Conservation (phyloP, 2,888 invertebrate species). For the Girardia tigrina region DNA sequence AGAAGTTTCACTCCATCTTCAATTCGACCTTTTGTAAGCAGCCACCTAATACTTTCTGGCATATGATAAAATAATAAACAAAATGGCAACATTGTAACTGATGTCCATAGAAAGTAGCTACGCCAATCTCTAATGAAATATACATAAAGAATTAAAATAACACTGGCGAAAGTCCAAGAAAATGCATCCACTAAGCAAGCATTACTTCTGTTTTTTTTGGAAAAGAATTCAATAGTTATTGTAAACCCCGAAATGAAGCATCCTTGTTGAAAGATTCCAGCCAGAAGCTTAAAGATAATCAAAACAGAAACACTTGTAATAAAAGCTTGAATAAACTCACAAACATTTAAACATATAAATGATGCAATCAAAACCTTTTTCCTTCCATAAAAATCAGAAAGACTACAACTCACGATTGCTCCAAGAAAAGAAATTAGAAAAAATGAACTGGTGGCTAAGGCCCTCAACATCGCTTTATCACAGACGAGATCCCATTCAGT, state of each 20-base stretch:
- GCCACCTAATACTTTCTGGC: slow-evolving; percentile 34
- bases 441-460: slow-evolving; percentile 30
- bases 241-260: slow-evolving; percentile 26
- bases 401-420: background rate
- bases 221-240: slow-evolving; percentile 30
- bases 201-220: slow-evolving; percentile 21
- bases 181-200: slow-evolving; percentile 21
- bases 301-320: slow-evolving; percentile 21
- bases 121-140: slow-evolving; percentile 33
- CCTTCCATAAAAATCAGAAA: slow-evolving; percentile 33
- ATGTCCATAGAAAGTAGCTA: slow-evolving; percentile 30
- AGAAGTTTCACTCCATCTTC: slow-evolving; percentile 25
- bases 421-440: slow-evolving; percentile 31
- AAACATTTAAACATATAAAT: background rate
- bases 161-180: slow-evolving; percentile 24
- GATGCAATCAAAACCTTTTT: slow-evolving; percentile 21
- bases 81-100: slow-evolving; percentile 24
- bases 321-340: slow-evolving; percentile 25
- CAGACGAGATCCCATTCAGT: slow-evolving; percentile 37
- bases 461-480: slow-evolving; percentile 25
- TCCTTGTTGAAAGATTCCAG: slow-evolving; percentile 31
- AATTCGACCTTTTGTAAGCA: slow-evolving; percentile 23
- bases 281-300: slow-evolving; percentile 11
- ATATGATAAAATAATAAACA: slow-evolving; percentile 25
- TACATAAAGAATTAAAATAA: slow-evolving; percentile 26